Evolutionary conservation across 2,888 invertebrate species (phyloP), one percentile per base, ranked within the genome.

Genomic region (Drosophila quinaria): DNA sequence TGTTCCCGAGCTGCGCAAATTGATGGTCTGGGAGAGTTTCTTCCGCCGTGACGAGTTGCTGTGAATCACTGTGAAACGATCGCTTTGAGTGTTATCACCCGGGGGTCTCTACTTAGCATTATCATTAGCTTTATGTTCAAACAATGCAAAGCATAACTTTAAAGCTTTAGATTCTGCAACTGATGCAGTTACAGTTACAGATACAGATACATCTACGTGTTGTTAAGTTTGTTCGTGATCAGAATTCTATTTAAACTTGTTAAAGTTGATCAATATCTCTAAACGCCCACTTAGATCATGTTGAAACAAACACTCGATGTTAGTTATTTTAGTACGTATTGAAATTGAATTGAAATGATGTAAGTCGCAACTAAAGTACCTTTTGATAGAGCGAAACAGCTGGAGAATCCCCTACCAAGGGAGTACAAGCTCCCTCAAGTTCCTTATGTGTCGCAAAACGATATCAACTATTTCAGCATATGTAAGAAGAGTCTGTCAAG

Each of bases 21-120:
- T 92, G 41, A 81, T 90, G 81, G 81, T 92, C 58, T 92, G 92
- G 92, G 90, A 92, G 74, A 88, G 89, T 47, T 90, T 92, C 79
- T 92, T 84, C 55, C 58, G 86, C 3, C 85, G 90, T 63, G 89
- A 91, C 68, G 90, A 91, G 67, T 60, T 91, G 64, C 74, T 91
- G 64, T 91, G 82, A 79, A 83, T 59, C 25, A 1, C 25, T 25
- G 25, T 25, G 25, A 46, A 33, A 37, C n/a, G 5, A 19, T 22
- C 31, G 47, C 29, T 47, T 15, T 31, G 29, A n/a, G 10, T 49
- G 25, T 47, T 62, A 44, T 47, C 31, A 52, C 47, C 39, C n/a
- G 31, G 46, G 54, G 56, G 46, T 64, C 63, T 61, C 61, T 42
- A 42, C 25, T 22, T 80, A 70, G 68, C 39, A 51, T 68, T 68